Conservation (phyloP, 2,888 invertebrate species). For the Rhamnusium bicolor region DNA sequence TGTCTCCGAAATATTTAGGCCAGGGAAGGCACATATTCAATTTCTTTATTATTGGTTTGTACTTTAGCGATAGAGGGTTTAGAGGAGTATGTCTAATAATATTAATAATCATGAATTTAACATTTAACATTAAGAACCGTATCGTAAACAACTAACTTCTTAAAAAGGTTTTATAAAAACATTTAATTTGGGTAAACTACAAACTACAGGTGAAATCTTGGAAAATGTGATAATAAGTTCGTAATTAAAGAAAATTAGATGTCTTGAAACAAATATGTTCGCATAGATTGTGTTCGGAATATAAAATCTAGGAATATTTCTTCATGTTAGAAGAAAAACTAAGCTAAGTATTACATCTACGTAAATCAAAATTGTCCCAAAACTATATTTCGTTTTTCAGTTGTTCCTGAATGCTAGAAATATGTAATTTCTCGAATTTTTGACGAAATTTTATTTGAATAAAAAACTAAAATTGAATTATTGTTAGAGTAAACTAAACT, state of each 20-base stretch:
- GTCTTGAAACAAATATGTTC: neutral
- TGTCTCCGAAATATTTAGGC: conserved; percentile 54
- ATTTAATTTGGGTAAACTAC: conserved; percentile 38
- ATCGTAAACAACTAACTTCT: conserved; percentile 24
- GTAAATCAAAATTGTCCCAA: too few species aligned
- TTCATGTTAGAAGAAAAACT: too few species aligned
- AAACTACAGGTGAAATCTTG: conserved; percentile 30
- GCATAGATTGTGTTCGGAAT: neutral
- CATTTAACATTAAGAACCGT: conserved; percentile 35
- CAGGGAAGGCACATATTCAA: conserved; percentile 55
- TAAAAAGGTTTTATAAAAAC: conserved; percentile 44
- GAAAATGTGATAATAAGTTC: conserved; percentile 12
- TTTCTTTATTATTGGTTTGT: conserved; percentile 57
- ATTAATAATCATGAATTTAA: conserved; percentile 37
- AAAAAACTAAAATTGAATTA: too few species aligned
- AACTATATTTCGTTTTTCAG: too few species aligned
- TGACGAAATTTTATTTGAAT: too few species aligned
- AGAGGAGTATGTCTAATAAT: conserved; percentile 36
- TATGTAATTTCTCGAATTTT: too few species aligned
- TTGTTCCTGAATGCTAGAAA: too few species aligned
- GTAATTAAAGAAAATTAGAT: neutral
- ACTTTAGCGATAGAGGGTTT: conserved; percentile 47
- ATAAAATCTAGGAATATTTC: too few species aligned
- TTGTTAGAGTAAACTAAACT: too few species aligned
- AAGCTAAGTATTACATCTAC: too few species aligned